phyloP scores from a whole-genome alignment of 2,797 vertebrate genomes.

The Champsocephalus esox region DNA sequence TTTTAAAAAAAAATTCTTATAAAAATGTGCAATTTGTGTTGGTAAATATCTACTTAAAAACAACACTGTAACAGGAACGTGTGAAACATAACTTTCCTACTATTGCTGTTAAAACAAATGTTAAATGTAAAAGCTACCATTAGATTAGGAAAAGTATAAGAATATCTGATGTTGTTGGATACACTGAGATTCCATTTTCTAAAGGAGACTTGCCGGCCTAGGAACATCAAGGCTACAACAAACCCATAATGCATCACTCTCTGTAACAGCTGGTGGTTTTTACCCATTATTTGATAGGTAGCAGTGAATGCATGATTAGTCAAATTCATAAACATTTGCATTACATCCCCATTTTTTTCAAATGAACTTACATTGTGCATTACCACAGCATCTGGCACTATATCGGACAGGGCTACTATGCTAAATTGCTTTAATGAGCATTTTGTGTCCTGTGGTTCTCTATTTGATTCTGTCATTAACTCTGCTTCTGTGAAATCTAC shows the following conservation, averaged over 20 bases:
- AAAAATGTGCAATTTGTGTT: background rate
- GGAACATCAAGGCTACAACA: background rate
- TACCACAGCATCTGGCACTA: no score
- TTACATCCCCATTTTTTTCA: background rate
- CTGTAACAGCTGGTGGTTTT: background rate
- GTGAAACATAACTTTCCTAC: background rate
- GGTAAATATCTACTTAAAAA: background rate
- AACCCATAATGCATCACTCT: conserved; percentile 2
- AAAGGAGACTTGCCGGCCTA: background rate
- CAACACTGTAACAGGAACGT: background rate
- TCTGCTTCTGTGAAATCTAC: no score
- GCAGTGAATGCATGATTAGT: background rate
- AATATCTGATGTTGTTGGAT: background rate
- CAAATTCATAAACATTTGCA: background rate
- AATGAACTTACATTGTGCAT: no score
- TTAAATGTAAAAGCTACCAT: no score
- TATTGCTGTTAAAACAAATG: no score
- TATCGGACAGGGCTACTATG: no score
- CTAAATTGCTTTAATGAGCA: no score
- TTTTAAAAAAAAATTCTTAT: background rate
- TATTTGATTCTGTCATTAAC: no score
- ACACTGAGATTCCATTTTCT: background rate
- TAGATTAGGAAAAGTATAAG: no score
- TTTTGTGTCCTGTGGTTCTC: no score
- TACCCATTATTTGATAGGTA: background rate